Evolutionary conservation across 2,888 invertebrate genomes (phyloP).

Genomic region (Eulithis testata): DNA sequence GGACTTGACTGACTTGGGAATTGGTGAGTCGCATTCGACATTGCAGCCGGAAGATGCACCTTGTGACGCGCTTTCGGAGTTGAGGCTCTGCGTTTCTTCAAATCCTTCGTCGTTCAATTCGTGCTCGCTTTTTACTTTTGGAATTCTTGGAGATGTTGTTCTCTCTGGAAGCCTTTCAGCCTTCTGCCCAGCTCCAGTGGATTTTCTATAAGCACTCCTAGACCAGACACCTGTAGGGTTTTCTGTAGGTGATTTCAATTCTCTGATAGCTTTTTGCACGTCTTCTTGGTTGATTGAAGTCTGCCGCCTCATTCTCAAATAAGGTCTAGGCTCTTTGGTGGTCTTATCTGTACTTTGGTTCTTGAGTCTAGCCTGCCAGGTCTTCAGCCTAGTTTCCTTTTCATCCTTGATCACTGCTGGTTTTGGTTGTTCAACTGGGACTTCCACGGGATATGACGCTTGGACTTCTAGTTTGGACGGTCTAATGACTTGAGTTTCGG

Average conservation of each 20-base stretch:
- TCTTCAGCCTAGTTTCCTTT: constrained; percentile 85
- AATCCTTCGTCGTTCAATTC: constrained; percentile 95
- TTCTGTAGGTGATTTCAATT: constrained; percentile 86
- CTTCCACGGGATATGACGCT: constrained; percentile 77
- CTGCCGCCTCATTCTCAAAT: constrained; percentile 85
- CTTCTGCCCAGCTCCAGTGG: constrained; percentile 55
- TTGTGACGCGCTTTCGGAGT: constrained; percentile 94
- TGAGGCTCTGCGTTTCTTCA: constrained; percentile 94
- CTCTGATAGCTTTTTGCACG: constrained; percentile 87
- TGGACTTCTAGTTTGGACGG: constrained; percentile 81
- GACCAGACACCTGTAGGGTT: constrained; percentile 86
- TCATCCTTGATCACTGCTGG: constrained; percentile 76
- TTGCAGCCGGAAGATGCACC: constrained; percentile 92
- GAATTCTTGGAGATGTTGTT: constrained; percentile 76
- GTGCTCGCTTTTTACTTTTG: constrained; percentile 85
- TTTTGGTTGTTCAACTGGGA: constrained; percentile 67
- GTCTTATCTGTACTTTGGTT: constrained; percentile 78
- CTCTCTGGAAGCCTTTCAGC: constrained; percentile 64
- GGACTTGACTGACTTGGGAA: constrained; percentile 71
- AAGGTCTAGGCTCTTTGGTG: constrained; percentile 76
- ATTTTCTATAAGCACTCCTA: constrained; percentile 74
- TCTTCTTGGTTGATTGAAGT: constrained; percentile 89
- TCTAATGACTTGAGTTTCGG: constrained; percentile 82
- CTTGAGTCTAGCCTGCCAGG: constrained; percentile 89
- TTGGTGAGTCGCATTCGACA: constrained; percentile 85